Evolutionary conservation across 1,140 invertebrate genomes (phyloP), one percentile per base, ranked within the genome.

Genomic region (Brachionus angularis): DNA sequence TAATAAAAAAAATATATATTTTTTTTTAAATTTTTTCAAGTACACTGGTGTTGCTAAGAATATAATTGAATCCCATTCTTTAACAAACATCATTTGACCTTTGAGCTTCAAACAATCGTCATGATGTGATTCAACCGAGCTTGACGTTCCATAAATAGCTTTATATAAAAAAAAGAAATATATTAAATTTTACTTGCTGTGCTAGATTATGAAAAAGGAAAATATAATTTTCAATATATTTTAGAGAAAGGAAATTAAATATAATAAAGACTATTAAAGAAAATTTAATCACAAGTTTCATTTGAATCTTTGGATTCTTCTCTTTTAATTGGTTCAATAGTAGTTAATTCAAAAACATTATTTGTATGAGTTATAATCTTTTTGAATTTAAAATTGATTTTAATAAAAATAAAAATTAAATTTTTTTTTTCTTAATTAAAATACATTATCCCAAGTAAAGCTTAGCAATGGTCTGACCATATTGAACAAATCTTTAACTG

Each of bases 21-120:
- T n/a, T n/a, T n/a, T n/a, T n/a, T n/a, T n/a, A n/a, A n/a, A n/a
- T n/a, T n/a, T n/a, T n/a, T n/a, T n/a, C n/a, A n/a, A n/a, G n/a
- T 78, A 85, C 72, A 96, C 89, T 0, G 94, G 94, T 0, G 92
- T 96, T 14, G 90, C 93, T 21, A 97, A 83, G 78, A 94, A 97
- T 85, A 96, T 90, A 82, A 97, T 93, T 87, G 92, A 90, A 73
- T 90, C 87, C 94, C 93, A 97, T 76, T 95, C 92, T 72, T 91
- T 89, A 90, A 97, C 94, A 78, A 92, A 95, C 76, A 96, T 89
- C 93, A 98, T 97, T 85, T 96, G 93, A 75, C 93, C 92, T 90
- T 75, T 83, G 69, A 79, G 58, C n/a, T 75, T 77, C 12, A 82
- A 72, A 14, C 71, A 71, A 21, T 55, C 70, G 18, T 71, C 70